phyloP scores from a whole-genome alignment of 2,113 vertebrate genomes.

The Mohoua ochrocephala region DNA sequence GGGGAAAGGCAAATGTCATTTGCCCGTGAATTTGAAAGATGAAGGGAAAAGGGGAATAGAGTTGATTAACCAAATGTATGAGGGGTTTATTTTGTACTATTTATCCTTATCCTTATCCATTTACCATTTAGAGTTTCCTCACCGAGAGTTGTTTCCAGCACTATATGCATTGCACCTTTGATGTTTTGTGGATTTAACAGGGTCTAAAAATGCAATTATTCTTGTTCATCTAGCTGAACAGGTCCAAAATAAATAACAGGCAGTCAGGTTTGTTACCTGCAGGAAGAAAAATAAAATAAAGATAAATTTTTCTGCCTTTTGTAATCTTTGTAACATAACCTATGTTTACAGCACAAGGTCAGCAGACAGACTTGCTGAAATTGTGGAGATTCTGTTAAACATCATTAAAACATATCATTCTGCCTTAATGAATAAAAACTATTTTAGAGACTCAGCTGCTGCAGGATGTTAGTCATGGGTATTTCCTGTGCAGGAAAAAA shows the following conservation, averaged over 20 bases:
- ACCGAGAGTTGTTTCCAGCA: neutral
- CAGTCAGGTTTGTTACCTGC: neutral
- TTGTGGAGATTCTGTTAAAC: neutral
- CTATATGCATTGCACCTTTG: neutral
- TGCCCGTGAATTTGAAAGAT: conserved; percentile 50
- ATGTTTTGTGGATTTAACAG: neutral
- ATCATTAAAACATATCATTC: neutral
- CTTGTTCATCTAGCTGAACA: neutral
- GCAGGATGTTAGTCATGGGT: neutral
- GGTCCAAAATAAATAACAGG: neutral
- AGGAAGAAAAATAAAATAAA: neutral
- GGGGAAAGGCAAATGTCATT: conserved; percentile 57
- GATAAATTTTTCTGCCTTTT: neutral
- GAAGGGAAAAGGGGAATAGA: neutral
- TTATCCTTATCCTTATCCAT: neutral
- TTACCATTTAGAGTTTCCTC: neutral
- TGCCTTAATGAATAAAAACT: neutral
- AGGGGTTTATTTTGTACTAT: neutral
- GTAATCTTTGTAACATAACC: neutral
- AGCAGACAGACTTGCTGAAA: neutral
- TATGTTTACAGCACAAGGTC: neutral
- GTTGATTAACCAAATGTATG: conserved; percentile 19
- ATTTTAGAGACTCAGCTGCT: neutral
- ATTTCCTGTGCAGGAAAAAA: neutral
- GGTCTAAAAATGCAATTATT: neutral